Percentiles rank a stretch among this genome's conserved stretches.
Conservation (phyloP, 2,113 vertebrate genomes). For the Pagrus major region DNA sequence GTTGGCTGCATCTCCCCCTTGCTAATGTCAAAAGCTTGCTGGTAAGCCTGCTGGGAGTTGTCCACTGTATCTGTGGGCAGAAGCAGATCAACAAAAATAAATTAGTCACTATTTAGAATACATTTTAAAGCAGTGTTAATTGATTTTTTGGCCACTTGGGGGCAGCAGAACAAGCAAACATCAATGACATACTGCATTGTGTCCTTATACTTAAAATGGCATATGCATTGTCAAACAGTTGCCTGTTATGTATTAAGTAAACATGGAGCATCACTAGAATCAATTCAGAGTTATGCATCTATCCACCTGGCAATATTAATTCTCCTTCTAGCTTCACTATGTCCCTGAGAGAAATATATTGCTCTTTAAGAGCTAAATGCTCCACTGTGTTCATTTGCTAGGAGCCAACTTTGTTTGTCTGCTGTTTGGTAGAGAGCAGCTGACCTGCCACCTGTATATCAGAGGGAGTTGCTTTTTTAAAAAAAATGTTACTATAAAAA, state of each 20-base stretch:
- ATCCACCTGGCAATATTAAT: neutral
- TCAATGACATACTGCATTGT: neutral
- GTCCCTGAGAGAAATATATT: neutral
- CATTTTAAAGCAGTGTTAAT: neutral
- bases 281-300: neutral
- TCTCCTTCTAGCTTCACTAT: neutral
- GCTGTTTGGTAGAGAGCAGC: neutral
- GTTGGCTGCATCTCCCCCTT: conserved; percentile 99
- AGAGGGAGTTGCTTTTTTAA: neutral
- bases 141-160: neutral
- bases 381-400: neutral
- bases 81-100: neutral
- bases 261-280: neutral
- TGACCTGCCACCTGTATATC: neutral
- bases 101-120: neutral
- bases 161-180: neutral
- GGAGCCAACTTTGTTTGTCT: neutral
- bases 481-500: neutral
- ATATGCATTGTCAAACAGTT: neutral
- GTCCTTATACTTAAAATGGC: neutral
- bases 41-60: conserved; percentile 95
- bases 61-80: conserved; percentile 90
- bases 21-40: conserved; percentile 99
- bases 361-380: neutral
- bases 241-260: neutral